Evolutionary conservation across 2,888 invertebrate genomes (phyloP), one percentile per base, ranked within the genome.

Genomic region (Catocala sponsa): DNA sequence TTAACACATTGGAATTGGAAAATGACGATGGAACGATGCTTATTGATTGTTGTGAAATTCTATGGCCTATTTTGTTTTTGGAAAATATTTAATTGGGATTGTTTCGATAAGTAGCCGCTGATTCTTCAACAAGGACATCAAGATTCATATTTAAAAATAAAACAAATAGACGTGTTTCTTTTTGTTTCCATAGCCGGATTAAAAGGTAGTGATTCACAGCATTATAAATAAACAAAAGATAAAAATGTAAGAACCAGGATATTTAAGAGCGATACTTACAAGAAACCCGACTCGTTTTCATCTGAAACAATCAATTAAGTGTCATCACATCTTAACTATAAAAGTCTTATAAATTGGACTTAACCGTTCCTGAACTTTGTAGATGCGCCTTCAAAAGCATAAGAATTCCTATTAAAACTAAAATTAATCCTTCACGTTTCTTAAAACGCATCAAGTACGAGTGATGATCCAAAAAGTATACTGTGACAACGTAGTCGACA

Each of bases 391-490:
- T 83, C 80, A 84, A 83, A 84, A 81, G 84, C 81, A 72, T 83
- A 81, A 81, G 77, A 82, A 87, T 88, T 89, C 86, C 82, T 86
- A 84, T 85, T 88, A 88, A 87, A 85, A 86, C 90, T 88, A 88
- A 90, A 91, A 89, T 89, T 88, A 91, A 91, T 91, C 86, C 86
- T 77, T 74, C 70, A 73, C 81, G 74, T 87, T 90, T 89, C 89
- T 88, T 82, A 86, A 91, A 91, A 91, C 87, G 88, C 90, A 87
- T 90, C 89, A 91, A 91, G 89, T 84, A 75, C 85, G 84, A 91
- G 85, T 90, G 90, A 91, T 86, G 89, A 85, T 84, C 88, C 88
- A 90, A 92, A 91, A 90, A 91, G 88, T 87, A 84, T 76, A 86
- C 81, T 82, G 74, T 85, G 90, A 90, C 90, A 84, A 83, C 79